Base-by-base conservation (phyloP, 1,140 invertebrate genomes). In the Diprion similis region DNA sequence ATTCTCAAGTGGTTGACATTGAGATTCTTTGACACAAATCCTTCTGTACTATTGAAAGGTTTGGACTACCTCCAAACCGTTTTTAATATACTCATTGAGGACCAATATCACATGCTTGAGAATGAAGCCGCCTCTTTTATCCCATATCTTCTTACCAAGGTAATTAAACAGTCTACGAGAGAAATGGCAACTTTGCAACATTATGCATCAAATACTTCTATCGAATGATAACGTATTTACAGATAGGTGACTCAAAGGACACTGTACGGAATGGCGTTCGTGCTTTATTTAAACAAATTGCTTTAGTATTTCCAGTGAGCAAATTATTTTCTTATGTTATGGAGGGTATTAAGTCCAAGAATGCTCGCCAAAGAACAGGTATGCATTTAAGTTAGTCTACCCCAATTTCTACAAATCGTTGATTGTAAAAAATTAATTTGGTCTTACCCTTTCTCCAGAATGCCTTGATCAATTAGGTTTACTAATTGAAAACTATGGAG, bases 11-110 rank as follows among this genome's bases (percentile, higher is more conserved):
- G 98, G 98, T 84, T 99, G 74, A 98, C 97, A 0, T 85, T 99
- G 15, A 89, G 98, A 76, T 99, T 99, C 86, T 99, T 98, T 81
- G 98, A 99, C 89, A 99, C 98, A 10, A 99, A 99, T 90, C 98
- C 98, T 18, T 97, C 97, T 37, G 98, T 99, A 46, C 89, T 99
- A 46, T 89, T 99, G 70, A 98, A 97, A 90, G 96, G 95, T 66
- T 88, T 99, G 69, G 98, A 99, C 78, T 99, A 98, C 88, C 88
- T 99, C 9, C 92, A 93, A 72, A 86, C 91, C 47, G 93, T 98
- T 18, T 98, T 99, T 84, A 91, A 91, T 73, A 90, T 93, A 78
- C 89, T 98, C 6, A 93, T 94, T 19, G 92, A 94, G 65, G 91
- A 93, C 72, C 92, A 95, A 68, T 98, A 99, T 85, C 92, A 92